Conservation (phyloP, 2,888 invertebrate genomes). For the Gortyna flavago region DNA sequence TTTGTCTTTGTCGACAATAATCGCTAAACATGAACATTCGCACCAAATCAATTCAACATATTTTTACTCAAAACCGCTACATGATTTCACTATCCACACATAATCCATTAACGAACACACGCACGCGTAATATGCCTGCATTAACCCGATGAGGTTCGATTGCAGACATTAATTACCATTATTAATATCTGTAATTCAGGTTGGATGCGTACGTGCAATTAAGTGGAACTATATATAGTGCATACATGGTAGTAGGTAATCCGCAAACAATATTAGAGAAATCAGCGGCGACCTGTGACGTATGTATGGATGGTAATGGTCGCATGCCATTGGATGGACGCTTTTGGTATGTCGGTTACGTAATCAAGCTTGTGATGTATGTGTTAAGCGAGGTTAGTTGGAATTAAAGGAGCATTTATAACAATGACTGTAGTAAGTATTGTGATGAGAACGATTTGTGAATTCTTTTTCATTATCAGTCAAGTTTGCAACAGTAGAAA, state of each 20-base stretch:
- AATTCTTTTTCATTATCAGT: not conserved
- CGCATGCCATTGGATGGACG: conserved; percentile 46
- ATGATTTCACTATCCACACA: conserved; percentile 30
- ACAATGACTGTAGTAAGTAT: not conserved
- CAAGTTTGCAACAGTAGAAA: not conserved
- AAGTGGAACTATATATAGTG: conserved; percentile 52
- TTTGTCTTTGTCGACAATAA: not conserved
- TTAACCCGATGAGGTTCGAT: conserved; percentile 69
- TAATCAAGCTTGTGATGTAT: conserved; percentile 47
- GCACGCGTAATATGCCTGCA: conserved; percentile 57
- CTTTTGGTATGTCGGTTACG: conserved; percentile 37
- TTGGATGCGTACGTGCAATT: conserved; percentile 74
- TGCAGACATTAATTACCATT: conserved; percentile 77
- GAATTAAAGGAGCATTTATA: not conserved
- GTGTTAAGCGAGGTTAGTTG: not conserved
- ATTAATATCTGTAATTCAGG: conserved; percentile 73
- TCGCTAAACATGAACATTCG: not conserved
- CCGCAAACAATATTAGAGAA: conserved; percentile 75
- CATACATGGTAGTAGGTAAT: conserved; percentile 63
- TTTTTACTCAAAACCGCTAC: conserved; percentile 30
- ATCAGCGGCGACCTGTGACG: conserved; percentile 68
- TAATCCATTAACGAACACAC: conserved; percentile 57
- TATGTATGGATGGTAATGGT: conserved; percentile 63
- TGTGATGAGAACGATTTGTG: not conserved
- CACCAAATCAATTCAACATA: conserved; percentile 5